Conservation (phyloP, 2,888 invertebrate species). For the Zonitis immaculata region DNA sequence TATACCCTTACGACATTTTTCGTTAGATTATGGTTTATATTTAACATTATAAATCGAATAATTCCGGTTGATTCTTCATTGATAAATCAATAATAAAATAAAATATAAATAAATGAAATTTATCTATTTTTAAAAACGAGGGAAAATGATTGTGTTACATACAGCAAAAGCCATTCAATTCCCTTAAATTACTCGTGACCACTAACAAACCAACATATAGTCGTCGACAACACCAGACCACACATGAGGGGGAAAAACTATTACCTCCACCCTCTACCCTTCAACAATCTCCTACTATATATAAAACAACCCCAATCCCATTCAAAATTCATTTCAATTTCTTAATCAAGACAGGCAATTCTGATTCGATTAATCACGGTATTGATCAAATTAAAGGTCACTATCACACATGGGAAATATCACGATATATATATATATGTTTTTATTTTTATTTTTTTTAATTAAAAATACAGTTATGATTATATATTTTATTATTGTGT, state of each 20-base stretch:
- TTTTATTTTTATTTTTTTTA: too few species aligned
- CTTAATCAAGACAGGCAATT: constrained; percentile 25
- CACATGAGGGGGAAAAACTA: constrained; percentile 17
- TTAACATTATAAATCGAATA: constrained; percentile 18
- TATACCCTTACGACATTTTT: constrained; percentile 20
- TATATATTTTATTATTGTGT: too few species aligned
- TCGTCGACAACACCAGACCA: constrained; percentile 21
- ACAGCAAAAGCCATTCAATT: constrained; percentile 22
- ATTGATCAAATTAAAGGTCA: constrained; percentile 16
- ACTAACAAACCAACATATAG: constrained; percentile 31
- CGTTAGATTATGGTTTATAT: constrained; percentile 19
- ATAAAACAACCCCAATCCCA: constrained; percentile 21
- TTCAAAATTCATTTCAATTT: constrained; percentile 29
- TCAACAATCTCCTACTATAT: constrained; percentile 14
- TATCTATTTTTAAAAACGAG: constrained; percentile 1
- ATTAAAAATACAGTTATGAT: too few species aligned
- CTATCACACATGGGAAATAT: constrained; percentile 4
- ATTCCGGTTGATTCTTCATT: not conserved
- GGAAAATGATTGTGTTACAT: constrained; percentile 22
- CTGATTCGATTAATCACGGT: constrained; percentile 19
- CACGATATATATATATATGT: too few species aligned
- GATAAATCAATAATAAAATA: constrained; percentile 2
- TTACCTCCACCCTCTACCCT: constrained; percentile 18
- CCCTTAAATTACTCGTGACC: constrained; percentile 31
- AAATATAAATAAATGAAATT: not conserved